Percentiles rank a stretch among this genome's conserved stretches.
Evolutionary conservation across 2,113 vertebrate genomes (phyloP).

Genomic region (Lucifuga dentata): DNA sequence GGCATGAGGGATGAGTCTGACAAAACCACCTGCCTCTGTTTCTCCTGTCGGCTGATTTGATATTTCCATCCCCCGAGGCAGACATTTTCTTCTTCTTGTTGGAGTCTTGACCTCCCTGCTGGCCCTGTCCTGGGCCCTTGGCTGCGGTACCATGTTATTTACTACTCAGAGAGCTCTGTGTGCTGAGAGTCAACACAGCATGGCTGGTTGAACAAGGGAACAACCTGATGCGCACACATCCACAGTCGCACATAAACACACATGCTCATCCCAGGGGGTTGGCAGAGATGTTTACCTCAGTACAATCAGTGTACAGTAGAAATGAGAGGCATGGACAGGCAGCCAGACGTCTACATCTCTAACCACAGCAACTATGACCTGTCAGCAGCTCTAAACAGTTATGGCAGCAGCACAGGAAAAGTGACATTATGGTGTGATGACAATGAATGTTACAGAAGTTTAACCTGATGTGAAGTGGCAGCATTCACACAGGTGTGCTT

Average conservation of each 20-base stretch:
- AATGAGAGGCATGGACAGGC: conserved; percentile 25
- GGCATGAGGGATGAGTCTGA: conserved; percentile 50
- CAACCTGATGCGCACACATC: conserved; percentile 52
- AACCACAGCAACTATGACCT: conserved; percentile 19
- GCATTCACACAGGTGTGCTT: conserved; percentile 60
- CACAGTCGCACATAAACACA: conserved; percentile 6
- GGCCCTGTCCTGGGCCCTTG: conserved; percentile 42
- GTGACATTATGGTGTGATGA: conserved; percentile 32
- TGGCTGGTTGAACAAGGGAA: conserved; percentile 61
- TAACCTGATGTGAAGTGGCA: conserved; percentile 52
- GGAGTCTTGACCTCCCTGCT: conserved; percentile 53
- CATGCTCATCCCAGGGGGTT: conserved; percentile 58
- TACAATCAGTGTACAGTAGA: conserved; percentile 45
- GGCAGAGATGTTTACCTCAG: conserved; percentile 61
- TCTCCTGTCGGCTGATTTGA: conserved; percentile 50
- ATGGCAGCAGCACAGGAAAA: conserved; percentile 12
- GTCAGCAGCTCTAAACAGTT: conserved; percentile 17
- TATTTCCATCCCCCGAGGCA: conserved; percentile 33
- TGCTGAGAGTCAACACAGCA: conserved; percentile 56
- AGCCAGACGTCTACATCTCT: conserved; percentile 34
- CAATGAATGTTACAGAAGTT: conserved; percentile 28
- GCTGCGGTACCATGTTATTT: conserved; percentile 66
- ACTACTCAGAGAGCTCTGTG: conserved; percentile 67
- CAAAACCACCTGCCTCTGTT: conserved; percentile 62
- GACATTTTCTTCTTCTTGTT: conserved; percentile 55